phyloP scores from a whole-genome alignment of 2,888 invertebrate genomes.

The Volucella zonaria region DNA sequence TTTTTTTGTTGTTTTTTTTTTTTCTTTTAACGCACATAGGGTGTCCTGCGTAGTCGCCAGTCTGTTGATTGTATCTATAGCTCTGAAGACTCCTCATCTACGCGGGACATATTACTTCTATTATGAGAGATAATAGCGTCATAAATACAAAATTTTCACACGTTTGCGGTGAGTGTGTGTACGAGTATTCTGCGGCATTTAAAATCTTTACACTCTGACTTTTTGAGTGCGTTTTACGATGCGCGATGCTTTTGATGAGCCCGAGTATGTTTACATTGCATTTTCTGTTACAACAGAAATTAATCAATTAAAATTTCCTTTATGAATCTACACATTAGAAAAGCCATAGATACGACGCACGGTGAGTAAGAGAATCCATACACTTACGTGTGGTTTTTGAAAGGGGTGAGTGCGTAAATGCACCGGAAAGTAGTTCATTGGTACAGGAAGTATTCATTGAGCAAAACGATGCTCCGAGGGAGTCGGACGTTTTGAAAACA shows the following conservation, averaged over 20 bases:
- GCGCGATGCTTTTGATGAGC: slow-evolving; percentile 36
- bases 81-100: not conserved
- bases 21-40: too few species aligned
- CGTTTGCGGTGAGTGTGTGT: slow-evolving; percentile 28
- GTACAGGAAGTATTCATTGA: slow-evolving; percentile 48
- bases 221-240: slow-evolving; percentile 47
- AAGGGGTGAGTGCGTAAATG: slow-evolving; percentile 44
- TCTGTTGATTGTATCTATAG: too few species aligned
- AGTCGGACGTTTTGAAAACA: slow-evolving; percentile 24
- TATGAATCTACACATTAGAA: slow-evolving; percentile 4
- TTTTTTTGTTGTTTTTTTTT: too few species aligned
- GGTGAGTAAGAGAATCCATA: too few species aligned
- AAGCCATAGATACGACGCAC: slow-evolving; percentile 6
- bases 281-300: slow-evolving; percentile 33
- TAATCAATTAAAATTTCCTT: slow-evolving; percentile 40
- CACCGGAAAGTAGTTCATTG: slow-evolving; percentile 39
- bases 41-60: too few species aligned
- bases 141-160: slow-evolving; percentile 46
- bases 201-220: slow-evolving; percentile 16
- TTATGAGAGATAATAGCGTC: slow-evolving; percentile 29
- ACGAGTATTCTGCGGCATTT: slow-evolving; percentile 35
- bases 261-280: slow-evolving; percentile 41
- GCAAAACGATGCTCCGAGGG: slow-evolving; percentile 12
- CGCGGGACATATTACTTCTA: not conserved
- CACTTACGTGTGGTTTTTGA: not conserved